Evolutionary conservation across 1,140 invertebrate genomes (phyloP).

Genomic region (Neocloeon triangulifer): DNA sequence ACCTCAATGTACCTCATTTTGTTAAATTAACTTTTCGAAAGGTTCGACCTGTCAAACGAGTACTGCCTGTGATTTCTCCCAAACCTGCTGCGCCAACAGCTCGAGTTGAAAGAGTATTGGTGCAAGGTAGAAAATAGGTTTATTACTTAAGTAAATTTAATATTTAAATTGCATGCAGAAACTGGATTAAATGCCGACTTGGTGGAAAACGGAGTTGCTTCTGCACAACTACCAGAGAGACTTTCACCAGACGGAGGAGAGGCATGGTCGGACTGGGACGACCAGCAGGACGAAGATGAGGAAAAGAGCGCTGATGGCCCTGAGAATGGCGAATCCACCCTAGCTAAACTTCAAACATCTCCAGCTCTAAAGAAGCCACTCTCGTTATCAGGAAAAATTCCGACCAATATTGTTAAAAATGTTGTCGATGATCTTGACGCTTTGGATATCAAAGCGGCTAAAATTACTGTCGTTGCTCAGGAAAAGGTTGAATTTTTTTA

Average conservation of each 20-base stretch:
- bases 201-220: not conserved
- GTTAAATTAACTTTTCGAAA: too few species aligned
- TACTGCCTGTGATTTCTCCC: too few species aligned
- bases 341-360: conserved; percentile 8
- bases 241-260: conserved; percentile 62
- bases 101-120: too few species aligned
- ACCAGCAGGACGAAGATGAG: conserved; percentile 19
- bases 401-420: conserved; percentile 23
- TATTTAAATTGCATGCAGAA: too few species aligned
- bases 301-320: conserved; percentile 6
- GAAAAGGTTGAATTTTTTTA: too few species aligned
- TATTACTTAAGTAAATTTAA: too few species aligned
- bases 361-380: not conserved
- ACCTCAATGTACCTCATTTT: too few species aligned
- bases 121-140: too few species aligned
- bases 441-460: conserved; percentile 49
- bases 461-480: conserved; percentile 18
- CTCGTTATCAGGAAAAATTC: not conserved
- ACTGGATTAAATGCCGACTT: too few species aligned
- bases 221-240: conserved; percentile 32
- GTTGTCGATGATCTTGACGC: conserved; percentile 36
- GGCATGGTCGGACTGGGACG: conserved; percentile 60
- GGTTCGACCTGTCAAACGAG: too few species aligned
- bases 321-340: conserved; percentile 1
- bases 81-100: too few species aligned